Evolutionary conservation across 2,888 invertebrate species (phyloP), one percentile per base, ranked within the genome.

Genomic region (Didymodactylos carnosus): DNA sequence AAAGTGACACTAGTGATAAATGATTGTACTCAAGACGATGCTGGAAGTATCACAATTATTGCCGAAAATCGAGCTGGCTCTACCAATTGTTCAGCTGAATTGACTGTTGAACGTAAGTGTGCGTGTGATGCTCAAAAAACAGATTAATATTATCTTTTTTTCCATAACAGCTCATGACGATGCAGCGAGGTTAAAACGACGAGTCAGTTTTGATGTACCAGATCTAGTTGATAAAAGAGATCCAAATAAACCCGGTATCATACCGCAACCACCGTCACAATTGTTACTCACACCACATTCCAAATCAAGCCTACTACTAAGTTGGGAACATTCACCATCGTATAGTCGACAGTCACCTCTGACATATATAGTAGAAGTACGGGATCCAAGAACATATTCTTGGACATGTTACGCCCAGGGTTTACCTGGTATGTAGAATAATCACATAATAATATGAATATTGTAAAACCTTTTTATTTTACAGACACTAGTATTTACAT

Each of bases 271-370:
- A 23, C 74, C 74, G n/a, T 13, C 16, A 35, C 35, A 71, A 14
- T 71, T 53, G 10, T n/a, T 49, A 39, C 41, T 74, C 35, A 23
- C 23, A 16, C 43, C 71, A 16, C 35, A 70, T 41, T 27, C 39
- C 19, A 62, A 29, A 13, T 27, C 53, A 39, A 40, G 35, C 29
- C 71, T 72, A 35, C 16, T 19, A 8, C 39, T 75, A n/a, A 39
- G 25, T n/a, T 75, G 75, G 75, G 69, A 69, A 5, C 46, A 62
- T 29, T 72, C 75, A 14, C 75, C 72, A 25, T 75, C 72, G 23
- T 19, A 72, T 69, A 71, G 3, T 46, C 62, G 62, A 35, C 16
- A 19, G 35, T 35, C 29, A 35, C 62, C 46, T 69, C 19, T 72
- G 10, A 49, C 39, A 39, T 75, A 75, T 62, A 69, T 75, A 23